These are phyloP conservation scores for Mythimna pallens DNA, from an alignment of 2,888 invertebrate genomes.

Conservation along the genomic window DNA sequence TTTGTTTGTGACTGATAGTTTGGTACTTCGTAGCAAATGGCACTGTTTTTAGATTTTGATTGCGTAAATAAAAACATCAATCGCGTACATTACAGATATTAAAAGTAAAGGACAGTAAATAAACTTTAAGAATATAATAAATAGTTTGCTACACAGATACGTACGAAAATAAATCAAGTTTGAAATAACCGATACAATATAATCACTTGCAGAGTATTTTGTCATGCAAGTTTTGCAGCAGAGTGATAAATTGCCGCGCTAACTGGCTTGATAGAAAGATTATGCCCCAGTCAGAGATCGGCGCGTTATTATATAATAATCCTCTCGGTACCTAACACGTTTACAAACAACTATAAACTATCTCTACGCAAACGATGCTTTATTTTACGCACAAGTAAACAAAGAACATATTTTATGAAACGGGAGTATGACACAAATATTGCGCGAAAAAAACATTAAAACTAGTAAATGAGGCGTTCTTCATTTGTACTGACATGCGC, in stretches of 20 bases:
- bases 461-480: not conserved
- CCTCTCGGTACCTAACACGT: constrained; percentile 23
- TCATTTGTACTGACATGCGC: too few relatives aligned
- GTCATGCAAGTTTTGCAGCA: constrained; percentile 41
- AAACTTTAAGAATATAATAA: not conserved
- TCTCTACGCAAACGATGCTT: constrained; percentile 7
- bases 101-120: not conserved
- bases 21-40: constrained; percentile 63
- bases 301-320: constrained; percentile 36
- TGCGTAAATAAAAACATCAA: constrained; percentile 35
- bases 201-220: constrained; percentile 23
- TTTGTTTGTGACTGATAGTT: constrained; percentile 50
- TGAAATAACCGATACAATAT: constrained; percentile 23
- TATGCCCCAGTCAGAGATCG: constrained; percentile 14
- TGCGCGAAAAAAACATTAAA: not conserved
- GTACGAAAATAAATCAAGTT: constrained; percentile 18
- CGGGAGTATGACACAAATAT: constrained; percentile 11
- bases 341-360: not conserved
- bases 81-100: not conserved
- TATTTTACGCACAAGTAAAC: constrained; percentile 19
- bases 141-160: not conserved
- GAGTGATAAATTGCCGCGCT: constrained; percentile 53
- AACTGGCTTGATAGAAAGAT: constrained; percentile 60
- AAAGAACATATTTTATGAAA: not conserved
- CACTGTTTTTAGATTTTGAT: constrained; percentile 41